A percentile compares a stretch with the other conserved stretches of the same genome.
These are phyloP conservation scores for Sitobion miscanthi DNA, from an alignment of 1,140 invertebrate species.

Conservation along the genomic window DNA sequence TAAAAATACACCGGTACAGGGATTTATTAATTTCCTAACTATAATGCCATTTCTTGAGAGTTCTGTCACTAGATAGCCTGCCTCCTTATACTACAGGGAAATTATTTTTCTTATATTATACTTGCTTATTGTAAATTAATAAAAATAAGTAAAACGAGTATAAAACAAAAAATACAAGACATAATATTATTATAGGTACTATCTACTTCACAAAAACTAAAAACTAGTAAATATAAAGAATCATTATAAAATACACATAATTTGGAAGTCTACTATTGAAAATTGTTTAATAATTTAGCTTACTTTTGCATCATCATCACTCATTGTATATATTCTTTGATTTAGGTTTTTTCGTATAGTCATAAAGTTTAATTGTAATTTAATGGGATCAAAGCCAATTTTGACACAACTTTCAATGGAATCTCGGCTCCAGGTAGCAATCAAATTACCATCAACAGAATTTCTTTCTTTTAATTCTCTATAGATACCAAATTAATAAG, in stretches of 20 bases:
- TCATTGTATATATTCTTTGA: conserved; percentile 67
- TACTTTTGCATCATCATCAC: conserved; percentile 67
- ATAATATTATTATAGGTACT: no score
- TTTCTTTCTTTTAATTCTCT: conserved; percentile 63
- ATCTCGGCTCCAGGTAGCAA: conserved; percentile 67
- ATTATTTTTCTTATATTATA: neutral
- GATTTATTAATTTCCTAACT: neutral
- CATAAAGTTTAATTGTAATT: conserved; percentile 69
- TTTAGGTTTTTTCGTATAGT: conserved; percentile 67
- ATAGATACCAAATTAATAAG: neutral
- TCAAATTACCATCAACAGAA: conserved; percentile 65
- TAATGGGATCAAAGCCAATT: conserved; percentile 64
- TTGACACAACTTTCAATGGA: conserved; percentile 67
- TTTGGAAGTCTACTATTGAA: neutral
- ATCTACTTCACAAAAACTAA: neutral
- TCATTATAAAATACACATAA: neutral
- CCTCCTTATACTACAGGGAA: no score
- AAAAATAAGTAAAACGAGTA: no score
- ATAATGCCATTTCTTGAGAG: neutral
- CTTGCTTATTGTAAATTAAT: neutral
- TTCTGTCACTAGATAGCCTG: neutral
- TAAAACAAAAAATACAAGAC: no score
- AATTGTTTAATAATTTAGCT: neutral
- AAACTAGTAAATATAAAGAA: neutral
- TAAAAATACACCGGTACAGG: neutral